phyloP scores from a whole-genome alignment of 2,797 vertebrate species.

The Glossophaga mutica region DNA sequence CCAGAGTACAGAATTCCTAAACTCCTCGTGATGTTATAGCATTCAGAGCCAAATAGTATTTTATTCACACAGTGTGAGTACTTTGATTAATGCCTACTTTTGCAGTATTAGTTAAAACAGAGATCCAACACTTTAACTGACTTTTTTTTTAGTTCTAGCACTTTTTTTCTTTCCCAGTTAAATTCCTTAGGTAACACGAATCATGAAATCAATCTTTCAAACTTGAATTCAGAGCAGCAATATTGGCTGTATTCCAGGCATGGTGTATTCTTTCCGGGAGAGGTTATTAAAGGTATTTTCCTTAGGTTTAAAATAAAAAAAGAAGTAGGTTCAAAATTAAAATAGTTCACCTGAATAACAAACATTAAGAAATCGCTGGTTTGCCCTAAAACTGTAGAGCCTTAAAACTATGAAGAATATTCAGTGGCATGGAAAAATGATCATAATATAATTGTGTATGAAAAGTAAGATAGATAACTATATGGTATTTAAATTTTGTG shows the following conservation, averaged over 20 bases:
- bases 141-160: neutral
- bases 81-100: neutral
- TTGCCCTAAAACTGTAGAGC: neutral
- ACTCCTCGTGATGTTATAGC: neutral
- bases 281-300: neutral
- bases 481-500: neutral
- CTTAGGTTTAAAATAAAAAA: constrained; percentile 19
- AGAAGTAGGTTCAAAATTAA: neutral
- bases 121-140: neutral
- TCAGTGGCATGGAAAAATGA: neutral
- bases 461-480: neutral
- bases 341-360: neutral
- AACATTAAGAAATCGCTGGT: neutral
- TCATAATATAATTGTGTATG: neutral
- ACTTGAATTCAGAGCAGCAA: neutral
- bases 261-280: neutral
- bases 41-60: neutral
- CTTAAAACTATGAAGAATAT: neutral
- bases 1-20: neutral
- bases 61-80: neutral
- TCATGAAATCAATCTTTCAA: constrained; percentile 13
- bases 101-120: constrained; percentile 3
- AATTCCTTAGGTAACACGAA: neutral
- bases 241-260: neutral
- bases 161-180: neutral